A percentile compares a stretch with the other conserved stretches of the same genome.
These are phyloP conservation scores for Suricata suricatta DNA, from an alignment of 2,113 vertebrate genomes.

Conservation along the genomic window DNA sequence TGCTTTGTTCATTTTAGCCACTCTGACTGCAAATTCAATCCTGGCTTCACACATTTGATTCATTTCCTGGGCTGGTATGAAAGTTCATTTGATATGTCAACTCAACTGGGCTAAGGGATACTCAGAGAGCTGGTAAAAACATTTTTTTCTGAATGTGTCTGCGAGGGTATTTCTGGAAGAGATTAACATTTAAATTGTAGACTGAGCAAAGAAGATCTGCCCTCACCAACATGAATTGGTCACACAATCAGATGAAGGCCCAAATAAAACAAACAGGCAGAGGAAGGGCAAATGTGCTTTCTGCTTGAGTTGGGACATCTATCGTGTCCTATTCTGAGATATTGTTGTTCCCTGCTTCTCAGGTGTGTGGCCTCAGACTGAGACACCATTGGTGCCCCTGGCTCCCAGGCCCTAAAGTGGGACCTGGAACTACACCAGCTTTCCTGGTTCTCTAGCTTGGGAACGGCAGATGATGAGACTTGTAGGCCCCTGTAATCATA, in stretches of 20 bases:
- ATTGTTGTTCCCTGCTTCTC: neutral
- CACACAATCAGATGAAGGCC: neutral
- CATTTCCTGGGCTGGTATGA: neutral
- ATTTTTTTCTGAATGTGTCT: neutral
- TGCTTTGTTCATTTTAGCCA: no score
- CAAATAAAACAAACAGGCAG: neutral
- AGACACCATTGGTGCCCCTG: neutral
- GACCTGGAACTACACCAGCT: neutral
- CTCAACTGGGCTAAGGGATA: neutral
- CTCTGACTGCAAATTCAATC: neutral
- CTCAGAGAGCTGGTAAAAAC: neutral
- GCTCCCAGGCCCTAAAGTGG: neutral
- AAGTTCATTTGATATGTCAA: neutral
- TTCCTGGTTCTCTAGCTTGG: neutral
- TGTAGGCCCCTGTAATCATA: accelerated
- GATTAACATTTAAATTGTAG: neutral
- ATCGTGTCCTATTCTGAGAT: neutral
- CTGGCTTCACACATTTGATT: neutral
- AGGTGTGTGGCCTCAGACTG: neutral
- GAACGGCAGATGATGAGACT: neutral
- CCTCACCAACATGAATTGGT: neutral
- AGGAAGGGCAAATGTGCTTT: neutral
- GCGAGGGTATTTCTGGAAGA: neutral
- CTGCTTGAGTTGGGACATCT: neutral
- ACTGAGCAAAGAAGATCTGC: neutral